These are phyloP conservation scores for Catostomus latipinnis DNA, from an alignment of 2,797 vertebrate species.

Conservation along the genomic window DNA sequence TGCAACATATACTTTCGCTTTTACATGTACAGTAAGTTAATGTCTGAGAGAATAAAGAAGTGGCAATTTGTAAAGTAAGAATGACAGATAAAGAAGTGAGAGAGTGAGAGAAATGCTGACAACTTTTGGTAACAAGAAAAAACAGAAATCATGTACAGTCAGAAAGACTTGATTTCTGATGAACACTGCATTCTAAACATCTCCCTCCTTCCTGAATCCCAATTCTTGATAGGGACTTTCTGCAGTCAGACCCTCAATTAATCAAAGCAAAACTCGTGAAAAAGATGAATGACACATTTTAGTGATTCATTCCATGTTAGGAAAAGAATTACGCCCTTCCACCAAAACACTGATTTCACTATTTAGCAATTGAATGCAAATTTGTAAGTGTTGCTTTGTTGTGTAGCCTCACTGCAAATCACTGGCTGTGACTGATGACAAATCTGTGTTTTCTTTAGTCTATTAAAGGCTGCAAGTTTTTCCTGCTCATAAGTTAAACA, in stretches of 20 bases:
- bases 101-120: neutral
- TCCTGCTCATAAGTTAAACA: slow-evolving; percentile 44
- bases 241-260: slow-evolving; percentile 75
- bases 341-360: slow-evolving; percentile 77
- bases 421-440: slow-evolving; percentile 68
- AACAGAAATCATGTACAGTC: slow-evolving; percentile 2
- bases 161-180: slow-evolving; percentile 25
- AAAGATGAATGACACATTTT: slow-evolving; percentile 76
- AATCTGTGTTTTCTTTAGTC: slow-evolving; percentile 64
- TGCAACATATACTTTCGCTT: no score
- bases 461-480: slow-evolving; percentile 51
- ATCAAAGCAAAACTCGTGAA: slow-evolving; percentile 78
- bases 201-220: slow-evolving; percentile 27
- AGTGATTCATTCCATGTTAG: slow-evolving; percentile 74
- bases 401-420: slow-evolving; percentile 64
- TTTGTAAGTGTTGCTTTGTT: slow-evolving; percentile 75
- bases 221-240: slow-evolving; percentile 78
- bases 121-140: slow-evolving; percentile 26
- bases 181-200: slow-evolving; percentile 47
- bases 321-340: slow-evolving; percentile 62
- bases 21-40: no score
- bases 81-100: neutral
- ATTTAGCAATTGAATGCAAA: slow-evolving; percentile 74
- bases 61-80: no score
- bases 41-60: no score